Conservation (phyloP, 2,888 invertebrate genomes). For the Rhabditophanes sp. region DNA sequence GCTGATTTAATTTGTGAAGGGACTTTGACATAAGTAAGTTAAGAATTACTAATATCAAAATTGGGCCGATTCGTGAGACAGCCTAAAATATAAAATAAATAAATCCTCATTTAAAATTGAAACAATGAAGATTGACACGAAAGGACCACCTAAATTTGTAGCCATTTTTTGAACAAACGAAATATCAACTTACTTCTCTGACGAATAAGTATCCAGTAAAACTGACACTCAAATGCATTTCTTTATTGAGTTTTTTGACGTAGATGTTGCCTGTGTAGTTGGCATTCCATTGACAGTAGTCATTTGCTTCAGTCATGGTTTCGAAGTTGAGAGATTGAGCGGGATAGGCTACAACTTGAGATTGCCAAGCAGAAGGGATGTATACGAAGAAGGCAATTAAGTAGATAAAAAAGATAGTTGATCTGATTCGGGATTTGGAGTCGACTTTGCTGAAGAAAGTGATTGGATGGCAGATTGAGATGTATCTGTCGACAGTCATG, state of each 20-base stretch:
- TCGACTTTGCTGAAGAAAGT: constrained; percentile 34
- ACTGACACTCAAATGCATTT: constrained; percentile 19
- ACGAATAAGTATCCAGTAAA: constrained; percentile 46
- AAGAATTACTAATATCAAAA: constrained; percentile 25
- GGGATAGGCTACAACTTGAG: too few species aligned
- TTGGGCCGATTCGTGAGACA: constrained; percentile 30
- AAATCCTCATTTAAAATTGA: neutral
- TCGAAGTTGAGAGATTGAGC: too few species aligned
- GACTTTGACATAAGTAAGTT: constrained; percentile 28
- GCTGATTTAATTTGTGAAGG: constrained; percentile 17
- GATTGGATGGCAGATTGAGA: constrained; percentile 46
- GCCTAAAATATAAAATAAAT: constrained; percentile 10
- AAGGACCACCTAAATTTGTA: too few species aligned
- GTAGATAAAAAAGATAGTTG: constrained; percentile 45
- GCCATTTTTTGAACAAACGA: neutral
- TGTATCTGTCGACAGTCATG: constrained; percentile 49
- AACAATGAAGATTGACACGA: too few species aligned
- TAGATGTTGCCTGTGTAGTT: too few species aligned
- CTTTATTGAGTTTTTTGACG: constrained; percentile 15
- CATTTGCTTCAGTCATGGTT: too few species aligned
- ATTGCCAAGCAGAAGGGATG: constrained; percentile 46
- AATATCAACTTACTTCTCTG: constrained; percentile 40
- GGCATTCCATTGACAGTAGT: too few species aligned
- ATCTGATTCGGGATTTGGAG: constrained; percentile 42
- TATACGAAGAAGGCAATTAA: constrained; percentile 46